Evolutionary conservation across 2,888 invertebrate genomes (phyloP).

Genomic region (Habroteleia sp.): DNA sequence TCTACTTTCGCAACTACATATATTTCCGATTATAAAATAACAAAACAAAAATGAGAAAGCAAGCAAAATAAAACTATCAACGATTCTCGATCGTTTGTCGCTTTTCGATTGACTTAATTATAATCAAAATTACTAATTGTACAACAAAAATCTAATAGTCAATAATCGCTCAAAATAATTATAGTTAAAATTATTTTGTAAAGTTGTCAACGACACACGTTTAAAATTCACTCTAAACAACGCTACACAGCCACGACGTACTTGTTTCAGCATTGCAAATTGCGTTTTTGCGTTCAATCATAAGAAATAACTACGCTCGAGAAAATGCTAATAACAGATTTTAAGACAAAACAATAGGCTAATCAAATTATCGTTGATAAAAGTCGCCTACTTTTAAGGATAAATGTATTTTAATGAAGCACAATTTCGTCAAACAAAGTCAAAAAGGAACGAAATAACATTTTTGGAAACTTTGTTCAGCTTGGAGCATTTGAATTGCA

Average conservation of each 20-base stretch:
- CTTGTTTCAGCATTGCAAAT: slow-evolving; percentile 57
- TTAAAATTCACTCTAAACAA: slow-evolving; percentile 53
- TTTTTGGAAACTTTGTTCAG: not conserved
- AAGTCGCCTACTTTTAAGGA: not conserved
- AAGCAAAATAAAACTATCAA: slow-evolving; percentile 7
- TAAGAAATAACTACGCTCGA: not conserved
- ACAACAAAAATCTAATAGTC: slow-evolving; percentile 28
- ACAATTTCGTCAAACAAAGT: not conserved
- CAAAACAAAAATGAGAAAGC: not conserved
- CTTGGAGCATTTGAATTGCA: not conserved
- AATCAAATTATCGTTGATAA: not conserved
- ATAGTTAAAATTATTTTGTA: slow-evolving; percentile 12
- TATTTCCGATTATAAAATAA: slow-evolving; percentile 1
- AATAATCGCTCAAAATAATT: slow-evolving; percentile 29
- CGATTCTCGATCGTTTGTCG: slow-evolving; percentile 28
- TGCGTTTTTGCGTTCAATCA: slow-evolving; percentile 11
- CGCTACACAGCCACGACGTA: slow-evolving; percentile 55
- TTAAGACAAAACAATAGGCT: not conserved
- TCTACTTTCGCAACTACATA: too few relatives aligned
- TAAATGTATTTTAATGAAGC: not conserved
- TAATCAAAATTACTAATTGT: slow-evolving; percentile 21
- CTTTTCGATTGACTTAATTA: slow-evolving; percentile 9
- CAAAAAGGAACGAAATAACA: not conserved
- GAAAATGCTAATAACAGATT: not conserved
- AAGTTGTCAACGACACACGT: slow-evolving; percentile 37